Base-by-base conservation (phyloP, 2,113 vertebrate species). In the Lophius piscatorius region DNA sequence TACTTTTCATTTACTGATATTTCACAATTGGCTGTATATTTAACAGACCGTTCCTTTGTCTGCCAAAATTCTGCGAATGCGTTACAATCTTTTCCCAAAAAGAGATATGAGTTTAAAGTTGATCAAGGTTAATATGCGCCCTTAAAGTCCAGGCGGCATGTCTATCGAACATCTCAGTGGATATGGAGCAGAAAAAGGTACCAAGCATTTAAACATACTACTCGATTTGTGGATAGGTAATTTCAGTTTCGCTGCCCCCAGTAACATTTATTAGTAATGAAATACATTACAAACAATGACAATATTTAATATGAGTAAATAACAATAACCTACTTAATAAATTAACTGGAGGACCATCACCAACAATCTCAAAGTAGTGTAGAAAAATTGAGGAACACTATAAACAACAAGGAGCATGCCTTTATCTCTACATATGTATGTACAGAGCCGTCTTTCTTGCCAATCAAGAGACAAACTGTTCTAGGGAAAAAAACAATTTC, bases 401-500 rank as follows among this genome's bases (percentile, higher is more conserved):
- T 6, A 28, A 68, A 61, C 33, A 26, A 31, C 16, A 36, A 23
- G n/a, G 9, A 58, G 34, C 41, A 39, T 50, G 58, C 13, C 34
- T 78, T 49, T 44, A 59, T 84, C 49, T 69, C 48, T 47, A 9
- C 40, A 21, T 50, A 49, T 42, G 26, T 41, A 66, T 59, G 40
- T 33, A 22, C 17, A 39, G 22, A 55, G 29, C 35, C 55, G 29
- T 52, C 34, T 55, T 56, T 63, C 4, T 63, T 65, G 58, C 41
- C 35, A 55, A 24, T 54, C n/a, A 35, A 47, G 56, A 71, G 70
- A 70, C 46, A 0, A 46, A 71, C 29, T 49, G 63, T 50, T 76
- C 46, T 7, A 9, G 48, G 39, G 57, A 61, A 56, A 28, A 70
- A 78, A 83, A 85, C 71, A 76, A 77, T 68, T 74, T 70, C 67